Evolutionary conservation across 2,888 invertebrate genomes (phyloP), one percentile per base, ranked within the genome.

Genomic region (Tenthredo livida): DNA sequence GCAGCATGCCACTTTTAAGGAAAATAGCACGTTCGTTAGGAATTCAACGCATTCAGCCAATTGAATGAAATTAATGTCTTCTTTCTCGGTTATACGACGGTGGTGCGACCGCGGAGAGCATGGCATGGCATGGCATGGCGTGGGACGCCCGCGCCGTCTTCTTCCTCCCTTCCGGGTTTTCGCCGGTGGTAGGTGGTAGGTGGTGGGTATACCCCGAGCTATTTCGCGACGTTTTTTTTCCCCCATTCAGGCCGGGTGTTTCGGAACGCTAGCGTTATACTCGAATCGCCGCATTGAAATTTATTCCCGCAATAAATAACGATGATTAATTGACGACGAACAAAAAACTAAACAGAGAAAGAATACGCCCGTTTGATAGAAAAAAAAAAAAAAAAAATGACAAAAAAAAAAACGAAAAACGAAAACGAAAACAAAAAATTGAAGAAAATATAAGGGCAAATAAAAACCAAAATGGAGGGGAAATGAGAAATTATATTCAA

Each of bases 221-320:
- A 47, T 50, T 80, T 80, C 61, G 37, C 40, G 29, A 37, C 80
- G 37, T 61, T 65, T 61, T 65, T 61, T 61, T 80, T 40, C 40
- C 33, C 25, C 54, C 80, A 40, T 61, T 65, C 61, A 61, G 50
- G 25, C 77, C 80, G 80, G 61, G 80, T 80, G 80, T 80, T 80
- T 80, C 80, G 72, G 43, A 73, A 40, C 72, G 43, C 33, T 12
- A 50, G 54, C 80, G 37, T 58, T 58, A 58, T 47, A 61, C 25
- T 61, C 67, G 86, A 85, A 89, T 89, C 86, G 85, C 29, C 87
- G 58, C 67, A 67, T 83, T 67, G 50, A 86, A 89, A 89, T 89
- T 89, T 89, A 89, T 89, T 88, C 87, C 58, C 58, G 72, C 87
- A 85, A 88, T 89, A 89, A 89, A 89, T 89, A 89, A 89, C 87